Percentiles rank a stretch among this genome's conserved stretches.
phyloP scores from a whole-genome alignment of 2,797 vertebrate species.

The Siniperca obscura region DNA sequence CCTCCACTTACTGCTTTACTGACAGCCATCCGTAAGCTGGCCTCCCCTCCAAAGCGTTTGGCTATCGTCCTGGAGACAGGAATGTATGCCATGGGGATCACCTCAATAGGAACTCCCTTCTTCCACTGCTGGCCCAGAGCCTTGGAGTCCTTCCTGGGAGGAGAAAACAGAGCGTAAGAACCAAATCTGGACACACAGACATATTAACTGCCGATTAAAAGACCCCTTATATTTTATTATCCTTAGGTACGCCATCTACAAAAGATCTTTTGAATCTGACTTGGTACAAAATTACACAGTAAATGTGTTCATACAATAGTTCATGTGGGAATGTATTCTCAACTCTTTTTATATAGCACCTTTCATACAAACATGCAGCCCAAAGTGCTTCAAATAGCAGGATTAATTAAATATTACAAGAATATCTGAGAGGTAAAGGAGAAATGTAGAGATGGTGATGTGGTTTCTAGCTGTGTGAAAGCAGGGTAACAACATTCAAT shows the following conservation, averaged over 20 bases:
- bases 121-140: constrained; percentile 96
- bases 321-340: background rate
- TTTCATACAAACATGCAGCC: too few species aligned
- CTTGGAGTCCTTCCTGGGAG: constrained; percentile 91
- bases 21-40: constrained; percentile 92
- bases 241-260: too few species aligned
- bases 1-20: constrained; percentile 92
- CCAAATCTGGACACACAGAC: background rate
- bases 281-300: background rate
- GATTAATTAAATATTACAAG: too few species aligned
- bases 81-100: constrained; percentile 96
- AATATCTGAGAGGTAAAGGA: background rate
- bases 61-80: constrained; percentile 90
- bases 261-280: background rate
- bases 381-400: too few species aligned
- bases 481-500: background rate
- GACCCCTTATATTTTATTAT: background rate
- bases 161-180: background rate
- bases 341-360: too few species aligned
- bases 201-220: background rate
- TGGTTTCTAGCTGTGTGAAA: background rate
- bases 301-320: background rate
- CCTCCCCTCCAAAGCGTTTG: constrained; percentile 88
- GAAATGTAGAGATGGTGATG: background rate
- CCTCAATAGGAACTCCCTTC: constrained; percentile 95